Conservation (phyloP, 2,888 invertebrate species). For the Drosophila kambysellisi region DNA sequence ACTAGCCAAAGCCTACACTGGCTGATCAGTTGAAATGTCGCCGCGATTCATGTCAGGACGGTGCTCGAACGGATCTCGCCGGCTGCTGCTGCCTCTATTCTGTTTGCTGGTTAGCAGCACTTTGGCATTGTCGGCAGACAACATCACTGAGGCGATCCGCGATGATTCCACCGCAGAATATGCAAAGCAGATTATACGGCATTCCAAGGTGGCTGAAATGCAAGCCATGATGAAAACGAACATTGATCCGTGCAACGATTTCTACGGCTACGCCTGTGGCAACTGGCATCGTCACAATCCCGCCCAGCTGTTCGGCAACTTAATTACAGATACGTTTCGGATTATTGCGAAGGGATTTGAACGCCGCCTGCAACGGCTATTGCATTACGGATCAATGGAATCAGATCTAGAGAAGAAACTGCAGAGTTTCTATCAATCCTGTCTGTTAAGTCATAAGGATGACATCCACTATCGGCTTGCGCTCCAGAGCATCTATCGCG, state of each 20-base stretch:
- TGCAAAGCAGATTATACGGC: constrained; percentile 86
- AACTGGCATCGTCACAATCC: constrained; percentile 88
- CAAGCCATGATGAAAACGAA: constrained; percentile 89
- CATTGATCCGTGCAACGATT: constrained; percentile 92
- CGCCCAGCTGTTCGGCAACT: constrained; percentile 61
- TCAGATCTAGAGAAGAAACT: constrained; percentile 64
- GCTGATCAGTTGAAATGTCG: constrained; percentile 43
- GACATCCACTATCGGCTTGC: constrained; percentile 61
- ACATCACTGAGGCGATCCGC: background rate
- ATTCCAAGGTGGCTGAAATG: constrained; percentile 89
- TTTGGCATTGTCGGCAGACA: constrained; percentile 14
- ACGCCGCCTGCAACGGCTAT: constrained; percentile 51
- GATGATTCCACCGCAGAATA: constrained; percentile 51
- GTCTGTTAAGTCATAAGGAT: constrained; percentile 46
- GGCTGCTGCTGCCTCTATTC: constrained; percentile 9
- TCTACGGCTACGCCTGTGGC: constrained; percentile 93
- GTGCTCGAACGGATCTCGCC: constrained; percentile 8
- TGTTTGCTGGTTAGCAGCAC: background rate
- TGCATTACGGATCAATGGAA: constrained; percentile 34
- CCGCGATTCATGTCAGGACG: constrained; percentile 50
- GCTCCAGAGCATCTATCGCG: constrained; percentile 58
- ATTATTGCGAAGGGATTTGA: constrained; percentile 69
- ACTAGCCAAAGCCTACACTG: constrained; percentile 10
- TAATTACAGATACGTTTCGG: constrained; percentile 71
- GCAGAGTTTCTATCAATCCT: constrained; percentile 78